These are phyloP conservation scores for Canis aureus DNA, from an alignment of 2,113 vertebrate species.

Conservation along the genomic window DNA sequence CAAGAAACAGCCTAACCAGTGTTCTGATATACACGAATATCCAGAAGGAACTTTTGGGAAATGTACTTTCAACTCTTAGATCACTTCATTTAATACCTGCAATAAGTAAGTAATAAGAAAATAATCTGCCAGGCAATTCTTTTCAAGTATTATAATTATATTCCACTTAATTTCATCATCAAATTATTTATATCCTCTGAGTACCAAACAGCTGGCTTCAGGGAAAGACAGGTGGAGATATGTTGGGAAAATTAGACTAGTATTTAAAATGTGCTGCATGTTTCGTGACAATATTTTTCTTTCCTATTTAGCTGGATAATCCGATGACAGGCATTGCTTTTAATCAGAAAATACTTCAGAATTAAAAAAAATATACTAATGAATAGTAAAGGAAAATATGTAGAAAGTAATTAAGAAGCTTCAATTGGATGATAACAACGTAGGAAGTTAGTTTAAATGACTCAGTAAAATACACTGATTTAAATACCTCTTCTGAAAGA, in stretches of 20 bases:
- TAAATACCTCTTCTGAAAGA: neutral
- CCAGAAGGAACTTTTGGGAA: neutral
- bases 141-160: neutral
- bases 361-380: neutral
- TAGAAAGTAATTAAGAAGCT: neutral
- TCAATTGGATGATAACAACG: neutral
- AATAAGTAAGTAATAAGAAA: neutral
- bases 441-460: neutral
- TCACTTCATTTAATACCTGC: neutral
- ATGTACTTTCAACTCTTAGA: neutral
- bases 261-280: neutral
- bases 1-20: neutral
- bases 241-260: neutral
- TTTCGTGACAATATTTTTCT: neutral
- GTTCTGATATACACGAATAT: neutral
- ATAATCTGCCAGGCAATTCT: neutral
- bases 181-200: constrained; percentile 8
- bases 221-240: neutral
- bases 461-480: neutral
- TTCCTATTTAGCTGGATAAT: neutral
- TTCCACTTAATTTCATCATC: neutral
- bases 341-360: neutral
- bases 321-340: neutral
- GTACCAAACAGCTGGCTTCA: neutral
- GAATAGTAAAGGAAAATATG: neutral